Conservation (phyloP, 2,797 vertebrate genomes). For the Sebastes minor region DNA sequence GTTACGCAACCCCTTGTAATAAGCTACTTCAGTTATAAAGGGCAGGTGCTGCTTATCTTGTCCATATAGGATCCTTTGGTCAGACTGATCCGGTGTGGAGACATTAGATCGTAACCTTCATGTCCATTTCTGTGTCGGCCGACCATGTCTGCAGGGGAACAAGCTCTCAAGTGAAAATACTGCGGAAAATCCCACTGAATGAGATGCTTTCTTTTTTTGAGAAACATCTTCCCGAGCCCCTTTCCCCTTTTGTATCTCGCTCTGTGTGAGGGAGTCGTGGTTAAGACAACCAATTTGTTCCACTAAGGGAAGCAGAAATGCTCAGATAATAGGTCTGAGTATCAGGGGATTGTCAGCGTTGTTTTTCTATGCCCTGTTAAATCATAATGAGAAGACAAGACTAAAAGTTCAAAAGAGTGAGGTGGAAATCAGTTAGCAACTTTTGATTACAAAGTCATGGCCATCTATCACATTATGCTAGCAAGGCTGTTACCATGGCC, state of each 20-base stretch:
- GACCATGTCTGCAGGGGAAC: constrained; percentile 22
- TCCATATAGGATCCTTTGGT: constrained; percentile 41
- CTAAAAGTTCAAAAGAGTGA: constrained; percentile 16
- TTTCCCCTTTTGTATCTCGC: constrained; percentile 22
- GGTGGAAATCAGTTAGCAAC: not conserved
- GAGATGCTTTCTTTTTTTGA: constrained; percentile 8
- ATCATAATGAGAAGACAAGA: constrained; percentile 61
- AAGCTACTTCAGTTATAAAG: constrained; percentile 56
- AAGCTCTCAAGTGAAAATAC: constrained; percentile 6
- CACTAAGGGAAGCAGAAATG: constrained; percentile 57
- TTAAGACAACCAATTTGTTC: constrained; percentile 73
- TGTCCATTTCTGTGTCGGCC: constrained; percentile 48
- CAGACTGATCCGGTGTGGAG: constrained; percentile 32
- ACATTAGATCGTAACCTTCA: constrained; percentile 61
- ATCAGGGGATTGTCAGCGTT: constrained; percentile 57
- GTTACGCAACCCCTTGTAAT: constrained; percentile 40
- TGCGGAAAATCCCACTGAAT: constrained; percentile 20
- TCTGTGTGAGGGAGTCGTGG: constrained; percentile 35
- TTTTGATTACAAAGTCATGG: constrained; percentile 13
- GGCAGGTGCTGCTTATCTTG: constrained; percentile 65
- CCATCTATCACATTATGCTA: not conserved
- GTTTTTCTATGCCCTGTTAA: constrained; percentile 66
- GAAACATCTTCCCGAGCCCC: not conserved
- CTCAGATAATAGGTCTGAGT: constrained; percentile 69
- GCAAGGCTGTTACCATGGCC: not conserved